A percentile compares a stretch with the other conserved stretches of the same genome.
Conservation (phyloP, 1,140 invertebrate genomes). For the Hylaeus anthracinus region DNA sequence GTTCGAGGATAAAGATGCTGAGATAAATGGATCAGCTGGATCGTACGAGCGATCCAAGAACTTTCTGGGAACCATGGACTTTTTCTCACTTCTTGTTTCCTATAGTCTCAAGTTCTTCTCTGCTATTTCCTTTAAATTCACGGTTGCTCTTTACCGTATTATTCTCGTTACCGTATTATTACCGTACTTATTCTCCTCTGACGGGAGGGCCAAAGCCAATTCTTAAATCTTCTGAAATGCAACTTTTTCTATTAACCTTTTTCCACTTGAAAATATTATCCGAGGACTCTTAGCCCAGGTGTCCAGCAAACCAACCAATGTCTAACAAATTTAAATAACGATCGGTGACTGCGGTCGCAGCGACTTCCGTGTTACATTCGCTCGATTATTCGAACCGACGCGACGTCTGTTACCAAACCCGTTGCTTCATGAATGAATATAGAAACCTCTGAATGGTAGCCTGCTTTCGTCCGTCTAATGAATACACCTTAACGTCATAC, state of each 20-base stretch:
- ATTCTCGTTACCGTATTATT: too few relatives aligned
- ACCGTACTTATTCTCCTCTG: too few relatives aligned
- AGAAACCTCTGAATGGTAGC: conserved; percentile 1
- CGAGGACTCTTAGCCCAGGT: too few relatives aligned
- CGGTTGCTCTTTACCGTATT: too few relatives aligned
- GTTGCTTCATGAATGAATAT: conserved; percentile 16
- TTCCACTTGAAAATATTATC: too few relatives aligned
- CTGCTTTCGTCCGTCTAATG: conserved; percentile 10
- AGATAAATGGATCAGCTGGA: conserved; percentile 26
- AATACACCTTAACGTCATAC: conserved; percentile 13
- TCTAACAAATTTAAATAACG: not conserved
- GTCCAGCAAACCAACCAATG: too few relatives aligned
- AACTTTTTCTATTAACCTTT: too few relatives aligned
- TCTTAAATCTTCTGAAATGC: too few relatives aligned
- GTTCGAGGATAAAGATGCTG: conserved; percentile 7
- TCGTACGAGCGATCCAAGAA: not conserved
- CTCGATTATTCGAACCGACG: not conserved
- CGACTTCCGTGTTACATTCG: not conserved
- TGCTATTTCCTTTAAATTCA: too few relatives aligned
- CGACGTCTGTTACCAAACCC: not conserved
- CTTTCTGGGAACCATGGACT: not conserved
- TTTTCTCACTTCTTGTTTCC: not conserved
- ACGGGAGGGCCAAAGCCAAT: too few relatives aligned
- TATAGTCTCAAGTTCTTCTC: too few relatives aligned
- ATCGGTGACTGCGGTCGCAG: not conserved